A percentile compares a stretch with the other conserved stretches of the same genome.
phyloP scores from a whole-genome alignment of 2,888 invertebrate species.

The Nomada fucata region DNA sequence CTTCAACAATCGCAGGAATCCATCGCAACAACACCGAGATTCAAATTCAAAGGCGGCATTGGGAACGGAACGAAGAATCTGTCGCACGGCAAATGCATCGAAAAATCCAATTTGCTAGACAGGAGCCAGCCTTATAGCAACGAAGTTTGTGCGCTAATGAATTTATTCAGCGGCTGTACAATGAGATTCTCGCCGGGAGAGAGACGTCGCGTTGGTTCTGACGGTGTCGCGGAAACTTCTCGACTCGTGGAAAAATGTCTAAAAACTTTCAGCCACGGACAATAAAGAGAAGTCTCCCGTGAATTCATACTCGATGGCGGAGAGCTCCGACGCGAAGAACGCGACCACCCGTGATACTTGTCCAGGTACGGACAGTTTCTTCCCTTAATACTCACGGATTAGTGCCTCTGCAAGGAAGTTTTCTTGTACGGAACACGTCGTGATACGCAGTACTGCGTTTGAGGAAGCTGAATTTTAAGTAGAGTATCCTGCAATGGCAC shows the following conservation, averaged over 20 bases:
- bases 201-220: constrained; percentile 18
- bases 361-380: constrained; percentile 37
- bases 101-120: constrained; percentile 32
- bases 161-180: constrained; percentile 47
- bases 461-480: neutral
- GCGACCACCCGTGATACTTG: constrained; percentile 22
- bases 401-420: constrained; percentile 25
- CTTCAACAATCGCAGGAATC: no score
- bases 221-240: constrained; percentile 45
- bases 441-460: neutral
- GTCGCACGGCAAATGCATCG: neutral
- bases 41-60: no score
- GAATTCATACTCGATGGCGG: constrained; percentile 40
- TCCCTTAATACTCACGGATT: constrained; percentile 40
- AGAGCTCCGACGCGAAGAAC: constrained; percentile 25
- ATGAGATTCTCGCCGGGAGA: constrained; percentile 39
- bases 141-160: constrained; percentile 45
- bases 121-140: constrained; percentile 7
- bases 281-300: constrained; percentile 34
- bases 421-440: neutral
- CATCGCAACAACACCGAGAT: no score
- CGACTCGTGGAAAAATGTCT: constrained; percentile 27
- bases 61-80: neutral
- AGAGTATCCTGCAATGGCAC: no score
- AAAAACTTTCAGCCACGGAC: constrained; percentile 42